These are phyloP conservation scores for Arnoldichthys spilopterus DNA, from an alignment of 2,797 vertebrate species.

Conservation along the genomic window DNA sequence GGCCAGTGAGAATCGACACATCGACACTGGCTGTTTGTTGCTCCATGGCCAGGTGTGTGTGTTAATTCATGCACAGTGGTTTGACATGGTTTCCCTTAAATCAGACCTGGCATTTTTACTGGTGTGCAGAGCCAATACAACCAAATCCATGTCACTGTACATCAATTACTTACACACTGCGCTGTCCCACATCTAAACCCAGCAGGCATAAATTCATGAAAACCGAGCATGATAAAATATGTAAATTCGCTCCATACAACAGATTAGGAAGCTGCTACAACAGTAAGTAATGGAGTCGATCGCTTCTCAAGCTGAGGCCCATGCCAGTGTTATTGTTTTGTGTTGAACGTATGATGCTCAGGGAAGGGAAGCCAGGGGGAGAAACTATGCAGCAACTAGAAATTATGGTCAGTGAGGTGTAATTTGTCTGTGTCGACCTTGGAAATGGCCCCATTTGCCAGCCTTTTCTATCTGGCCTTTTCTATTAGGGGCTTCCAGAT, in stretches of 20 bases:
- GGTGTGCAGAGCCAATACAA: not conserved
- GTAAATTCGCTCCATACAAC: not conserved
- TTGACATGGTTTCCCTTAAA: not conserved
- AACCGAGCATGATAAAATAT: not conserved
- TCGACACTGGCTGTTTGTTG: too few species aligned
- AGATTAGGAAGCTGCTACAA: not conserved
- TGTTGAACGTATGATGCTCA: not conserved
- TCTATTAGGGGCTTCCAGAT: not conserved
- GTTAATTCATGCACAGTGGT: too few species aligned
- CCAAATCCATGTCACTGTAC: not conserved
- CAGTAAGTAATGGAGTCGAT: not conserved
- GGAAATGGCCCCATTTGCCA: not conserved
- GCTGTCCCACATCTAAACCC: not conserved
- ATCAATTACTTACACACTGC: not conserved
- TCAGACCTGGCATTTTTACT: not conserved
- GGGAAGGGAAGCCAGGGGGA: not conserved
- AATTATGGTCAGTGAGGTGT: slow-evolving; percentile 5
- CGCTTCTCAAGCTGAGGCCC: not conserved
- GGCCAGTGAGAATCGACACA: too few species aligned
- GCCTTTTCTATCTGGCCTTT: not conserved
- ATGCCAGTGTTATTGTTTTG: not conserved
- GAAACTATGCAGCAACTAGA: not conserved
- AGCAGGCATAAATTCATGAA: not conserved
- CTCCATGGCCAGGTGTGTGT: too few species aligned
- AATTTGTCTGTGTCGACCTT: not conserved